Evolutionary conservation across 53 echinoderm and acorn worm species (phyloP).

Genomic region (Crossaster papposus): DNA sequence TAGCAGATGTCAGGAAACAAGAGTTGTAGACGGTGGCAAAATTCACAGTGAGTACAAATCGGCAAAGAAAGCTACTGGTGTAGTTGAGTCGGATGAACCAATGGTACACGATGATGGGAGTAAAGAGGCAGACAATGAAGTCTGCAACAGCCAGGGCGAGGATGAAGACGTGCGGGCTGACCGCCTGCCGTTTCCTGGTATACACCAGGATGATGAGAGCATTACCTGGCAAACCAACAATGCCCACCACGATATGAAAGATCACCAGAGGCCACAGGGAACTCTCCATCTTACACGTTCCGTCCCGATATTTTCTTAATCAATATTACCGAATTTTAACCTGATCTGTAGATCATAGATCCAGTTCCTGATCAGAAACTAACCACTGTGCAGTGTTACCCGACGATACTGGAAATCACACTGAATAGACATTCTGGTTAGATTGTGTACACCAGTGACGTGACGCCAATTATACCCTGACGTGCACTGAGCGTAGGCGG

Average conservation of each 20-base stretch:
- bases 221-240: constrained; percentile 37
- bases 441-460: too few species aligned
- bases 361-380: too few species aligned
- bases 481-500: too few species aligned
- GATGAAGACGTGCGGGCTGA: constrained; percentile 46
- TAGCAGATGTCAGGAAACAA: constrained; percentile 39
- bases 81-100: constrained; percentile 3
- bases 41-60: background rate
- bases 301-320: background rate
- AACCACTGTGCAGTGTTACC: too few species aligned
- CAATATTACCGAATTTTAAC: background rate
- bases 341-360: too few species aligned
- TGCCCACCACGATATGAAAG: constrained; percentile 23
- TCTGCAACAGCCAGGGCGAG: constrained; percentile 35
- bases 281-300: background rate
- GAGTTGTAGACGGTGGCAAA: constrained; percentile 28
- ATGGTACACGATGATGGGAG: constrained; percentile 36
- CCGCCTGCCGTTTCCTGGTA: constrained; percentile 11
- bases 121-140: constrained; percentile 26
- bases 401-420: too few species aligned
- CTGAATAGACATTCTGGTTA: too few species aligned
- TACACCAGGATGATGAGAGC: constrained; percentile 43
- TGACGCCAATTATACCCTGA: too few species aligned
- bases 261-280: constrained; percentile 11
- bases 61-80: constrained; percentile 42